Evolutionary conservation across 2,888 invertebrate species (phyloP).

Genomic region (Pristionchus maxplancki): DNA sequence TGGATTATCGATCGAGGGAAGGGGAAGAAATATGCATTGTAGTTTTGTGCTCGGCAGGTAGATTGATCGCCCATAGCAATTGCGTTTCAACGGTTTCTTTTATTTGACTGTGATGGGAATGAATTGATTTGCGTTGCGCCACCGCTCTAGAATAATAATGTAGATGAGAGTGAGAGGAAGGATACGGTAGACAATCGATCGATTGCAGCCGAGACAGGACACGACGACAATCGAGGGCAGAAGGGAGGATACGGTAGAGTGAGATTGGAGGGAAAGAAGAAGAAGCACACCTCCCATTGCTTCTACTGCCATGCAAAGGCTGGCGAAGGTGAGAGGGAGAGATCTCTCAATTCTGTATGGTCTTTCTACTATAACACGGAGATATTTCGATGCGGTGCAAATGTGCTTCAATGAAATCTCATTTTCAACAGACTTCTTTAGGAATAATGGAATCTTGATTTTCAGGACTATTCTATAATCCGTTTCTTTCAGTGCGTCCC

Average conservation of each 20-base stretch:
- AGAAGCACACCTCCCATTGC: constrained; percentile 31
- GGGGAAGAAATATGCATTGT: background rate
- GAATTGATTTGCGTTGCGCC: background rate
- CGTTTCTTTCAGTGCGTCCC: background rate
- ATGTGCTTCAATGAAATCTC: background rate
- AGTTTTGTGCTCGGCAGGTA: background rate
- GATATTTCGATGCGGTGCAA: background rate
- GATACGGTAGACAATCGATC: background rate
- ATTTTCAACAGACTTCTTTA: background rate
- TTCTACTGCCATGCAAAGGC: constrained; percentile 34
- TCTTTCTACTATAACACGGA: background rate
- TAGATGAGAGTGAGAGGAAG: background rate
- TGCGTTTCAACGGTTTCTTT: background rate
- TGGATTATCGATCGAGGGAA: too few species aligned
- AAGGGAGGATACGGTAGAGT: constrained; percentile 52
- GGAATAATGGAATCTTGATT: background rate
- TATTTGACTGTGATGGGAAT: background rate
- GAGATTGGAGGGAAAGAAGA: constrained; percentile 47
- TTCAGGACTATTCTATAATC: background rate
- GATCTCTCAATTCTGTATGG: background rate
- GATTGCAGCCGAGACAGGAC: background rate
- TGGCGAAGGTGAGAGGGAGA: constrained; percentile 1
- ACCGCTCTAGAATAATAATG: too few species aligned
- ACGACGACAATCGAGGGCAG: constrained; percentile 48
- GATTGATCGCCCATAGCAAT: background rate